Base-by-base conservation (phyloP, 2,888 invertebrate species). In the Phortica magna region DNA sequence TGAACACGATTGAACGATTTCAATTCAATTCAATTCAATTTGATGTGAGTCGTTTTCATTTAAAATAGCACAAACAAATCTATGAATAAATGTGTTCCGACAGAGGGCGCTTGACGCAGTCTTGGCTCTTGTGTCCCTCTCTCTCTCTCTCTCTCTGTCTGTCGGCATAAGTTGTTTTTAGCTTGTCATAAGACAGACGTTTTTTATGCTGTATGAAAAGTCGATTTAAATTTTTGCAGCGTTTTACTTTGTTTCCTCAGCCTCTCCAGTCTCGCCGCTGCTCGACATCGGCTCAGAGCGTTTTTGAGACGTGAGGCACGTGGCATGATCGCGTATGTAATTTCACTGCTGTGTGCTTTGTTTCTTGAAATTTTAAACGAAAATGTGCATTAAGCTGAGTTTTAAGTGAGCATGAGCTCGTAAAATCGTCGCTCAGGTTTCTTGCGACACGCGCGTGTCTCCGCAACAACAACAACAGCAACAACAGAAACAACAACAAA, bases 361-460 rank as follows among this genome's bases (percentile, higher is more conserved):
- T 55, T 7, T 55, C 17, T 55, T 55, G 17, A 10, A 61, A 22
- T 17, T 17, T 17, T 61, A 61, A 61, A 61, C 10, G 61, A 22
- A 22, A 71, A 71, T 55, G 17, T 55, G 53, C 70, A 71, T 71
- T 31, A 71, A 71, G 39, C 31, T 53, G 14, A 17, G 10, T 55
- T 71, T 71, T 71, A 71, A 71, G 55, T 71, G 70, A 12, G 31
- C 55, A 71, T 71, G 43, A 68, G 53, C 61, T 48, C 48, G 48
- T 31, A 31, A 31, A 31, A 31, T 2, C 31, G 31, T 31, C 31
- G 31, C 31, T 4, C 31, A 31, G 31, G 31, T 31, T 31, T 31
- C 31, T 31, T 31, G 31, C 31, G 31, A 2, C 31, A 31, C 31
- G 31, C 31, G 31, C 31, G 31, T 31, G 31, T 31, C 31, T 31